Conservation (phyloP, 2,113 vertebrate species). For the Chamaetylas fuelleborni region DNA sequence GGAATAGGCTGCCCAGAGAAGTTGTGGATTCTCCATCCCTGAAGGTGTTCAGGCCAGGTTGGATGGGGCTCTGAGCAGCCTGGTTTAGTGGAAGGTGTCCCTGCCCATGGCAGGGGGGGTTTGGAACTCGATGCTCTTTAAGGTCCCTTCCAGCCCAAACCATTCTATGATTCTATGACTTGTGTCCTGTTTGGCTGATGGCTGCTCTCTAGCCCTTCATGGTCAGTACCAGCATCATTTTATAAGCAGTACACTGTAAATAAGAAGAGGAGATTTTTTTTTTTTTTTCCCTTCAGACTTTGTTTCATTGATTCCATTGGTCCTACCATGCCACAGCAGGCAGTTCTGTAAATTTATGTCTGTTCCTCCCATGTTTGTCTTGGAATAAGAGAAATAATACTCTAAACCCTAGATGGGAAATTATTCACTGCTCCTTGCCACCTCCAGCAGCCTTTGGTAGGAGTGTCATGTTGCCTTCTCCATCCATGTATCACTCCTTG, state of each 20-base stretch:
- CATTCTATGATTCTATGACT: neutral
- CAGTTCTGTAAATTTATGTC: neutral
- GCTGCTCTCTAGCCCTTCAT: neutral
- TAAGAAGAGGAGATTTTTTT: neutral
- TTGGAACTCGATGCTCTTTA: neutral
- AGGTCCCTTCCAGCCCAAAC: neutral
- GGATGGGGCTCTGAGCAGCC: neutral
- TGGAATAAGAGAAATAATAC: neutral
- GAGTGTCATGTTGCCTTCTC: neutral
- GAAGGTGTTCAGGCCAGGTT: neutral
- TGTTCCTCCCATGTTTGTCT: neutral
- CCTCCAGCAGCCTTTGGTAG: neutral
- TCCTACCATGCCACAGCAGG: neutral
- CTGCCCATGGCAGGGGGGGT: fast-evolving
- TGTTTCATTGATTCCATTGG: neutral
- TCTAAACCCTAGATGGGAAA: neutral
- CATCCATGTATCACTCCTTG: neutral
- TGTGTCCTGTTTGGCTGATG: neutral
- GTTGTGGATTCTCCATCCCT: neutral
- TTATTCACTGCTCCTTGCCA: neutral
- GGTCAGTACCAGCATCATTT: neutral
- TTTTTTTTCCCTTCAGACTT: neutral
- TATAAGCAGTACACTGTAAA: neutral
- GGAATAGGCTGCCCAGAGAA: neutral
- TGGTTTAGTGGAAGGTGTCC: neutral